Conservation (phyloP, 2,888 invertebrate genomes). For the Meganola albula region DNA sequence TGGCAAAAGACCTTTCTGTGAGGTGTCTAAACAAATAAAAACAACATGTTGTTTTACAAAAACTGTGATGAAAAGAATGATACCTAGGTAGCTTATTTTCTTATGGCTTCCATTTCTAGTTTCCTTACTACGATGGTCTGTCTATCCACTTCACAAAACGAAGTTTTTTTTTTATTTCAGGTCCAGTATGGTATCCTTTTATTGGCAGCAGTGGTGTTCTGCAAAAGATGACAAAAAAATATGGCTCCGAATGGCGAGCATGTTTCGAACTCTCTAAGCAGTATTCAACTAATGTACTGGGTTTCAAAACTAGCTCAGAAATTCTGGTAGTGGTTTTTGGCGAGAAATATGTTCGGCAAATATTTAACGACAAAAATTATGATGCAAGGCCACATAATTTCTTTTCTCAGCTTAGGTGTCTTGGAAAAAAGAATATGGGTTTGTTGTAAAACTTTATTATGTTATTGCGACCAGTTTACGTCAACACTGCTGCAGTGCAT, state of each 20-base stretch:
- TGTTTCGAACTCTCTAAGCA: constrained; percentile 74
- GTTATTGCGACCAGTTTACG: no score
- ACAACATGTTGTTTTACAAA: no score
- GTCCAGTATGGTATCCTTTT: constrained; percentile 64
- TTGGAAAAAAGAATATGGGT: constrained; percentile 81
- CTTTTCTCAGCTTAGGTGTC: constrained; percentile 81
- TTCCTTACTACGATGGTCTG: no score
- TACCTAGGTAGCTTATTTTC: no score
- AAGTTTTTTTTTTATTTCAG: constrained; percentile 36
- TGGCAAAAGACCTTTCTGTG: no score
- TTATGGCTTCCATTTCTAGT: no score
- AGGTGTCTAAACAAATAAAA: no score
- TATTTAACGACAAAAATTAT: constrained; percentile 79
- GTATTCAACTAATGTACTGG: constrained; percentile 81
- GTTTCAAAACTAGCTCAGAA: constrained; percentile 80
- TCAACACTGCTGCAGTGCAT: no score
- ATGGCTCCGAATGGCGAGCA: constrained; percentile 77
- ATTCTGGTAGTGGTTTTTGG: constrained; percentile 80
- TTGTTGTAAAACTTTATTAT: constrained; percentile 18
- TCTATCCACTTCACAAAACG: no score
- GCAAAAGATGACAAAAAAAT: constrained; percentile 35
- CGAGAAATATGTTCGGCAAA: constrained; percentile 78
- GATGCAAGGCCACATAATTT: constrained; percentile 85
- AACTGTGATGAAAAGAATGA: no score
- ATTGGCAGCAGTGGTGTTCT: constrained; percentile 50